Evolutionary conservation across 2,888 invertebrate genomes (phyloP).

Genomic region (Ceramica pisi): DNA sequence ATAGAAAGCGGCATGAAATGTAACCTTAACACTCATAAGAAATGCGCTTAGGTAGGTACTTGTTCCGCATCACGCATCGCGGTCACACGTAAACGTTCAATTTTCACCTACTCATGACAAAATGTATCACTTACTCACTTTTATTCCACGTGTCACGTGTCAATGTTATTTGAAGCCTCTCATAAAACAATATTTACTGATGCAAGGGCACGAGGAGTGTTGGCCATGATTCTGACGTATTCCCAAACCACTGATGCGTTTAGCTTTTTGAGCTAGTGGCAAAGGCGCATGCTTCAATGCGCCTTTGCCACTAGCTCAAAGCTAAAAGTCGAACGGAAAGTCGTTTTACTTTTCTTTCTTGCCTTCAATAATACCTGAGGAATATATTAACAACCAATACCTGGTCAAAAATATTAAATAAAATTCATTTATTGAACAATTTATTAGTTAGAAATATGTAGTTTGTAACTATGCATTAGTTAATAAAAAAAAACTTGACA

Average conservation of each 20-base stretch:
- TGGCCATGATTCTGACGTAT: background rate
- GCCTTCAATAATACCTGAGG: background rate
- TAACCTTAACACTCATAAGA: constrained; percentile 24
- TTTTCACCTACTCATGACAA: constrained; percentile 24
- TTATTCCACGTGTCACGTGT: background rate
- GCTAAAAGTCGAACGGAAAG: no score
- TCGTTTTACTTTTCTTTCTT: background rate
- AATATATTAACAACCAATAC: no score
- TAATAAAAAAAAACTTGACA: no score
- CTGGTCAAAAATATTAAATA: no score
- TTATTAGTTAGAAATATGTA: no score
- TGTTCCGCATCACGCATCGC: constrained; percentile 10
- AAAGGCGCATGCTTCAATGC: background rate
- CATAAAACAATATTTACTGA: background rate
- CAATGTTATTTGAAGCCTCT: background rate
- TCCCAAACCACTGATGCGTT: constrained; percentile 4
- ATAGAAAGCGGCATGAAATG: constrained; percentile 22
- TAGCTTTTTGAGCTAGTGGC: background rate
- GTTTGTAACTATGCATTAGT: no score
- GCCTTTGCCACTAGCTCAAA: no score
- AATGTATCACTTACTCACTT: constrained; percentile 22
- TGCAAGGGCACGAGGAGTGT: background rate
- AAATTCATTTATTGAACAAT: no score
- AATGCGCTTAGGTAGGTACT: constrained; percentile 1
- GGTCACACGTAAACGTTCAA: constrained; percentile 25